Evolutionary conservation across 1,140 invertebrate species (phyloP).

Genomic region (Myzus persicae): DNA sequence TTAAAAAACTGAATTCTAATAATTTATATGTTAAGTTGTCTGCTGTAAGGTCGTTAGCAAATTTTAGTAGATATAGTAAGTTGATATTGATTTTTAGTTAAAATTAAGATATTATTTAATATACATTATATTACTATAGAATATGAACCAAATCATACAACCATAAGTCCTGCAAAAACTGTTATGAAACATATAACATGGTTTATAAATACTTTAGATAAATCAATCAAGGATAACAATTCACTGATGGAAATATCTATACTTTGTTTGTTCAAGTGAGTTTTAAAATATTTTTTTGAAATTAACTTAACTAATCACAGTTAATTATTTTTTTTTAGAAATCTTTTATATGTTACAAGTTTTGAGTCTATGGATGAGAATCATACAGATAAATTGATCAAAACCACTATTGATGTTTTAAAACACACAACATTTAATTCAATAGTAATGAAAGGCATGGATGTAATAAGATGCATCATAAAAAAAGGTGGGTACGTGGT

Average conservation of each 20-base stretch:
- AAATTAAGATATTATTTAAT: not conserved
- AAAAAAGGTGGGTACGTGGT: not conserved
- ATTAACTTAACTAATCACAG: not conserved
- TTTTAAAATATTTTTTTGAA: not conserved
- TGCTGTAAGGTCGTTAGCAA: constrained; percentile 24
- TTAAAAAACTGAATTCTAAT: constrained; percentile 43
- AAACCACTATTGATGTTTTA: constrained; percentile 37
- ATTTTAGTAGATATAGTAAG: constrained; percentile 49
- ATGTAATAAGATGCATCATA: constrained; percentile 30
- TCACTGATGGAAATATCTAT: constrained; percentile 35
- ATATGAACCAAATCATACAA: constrained; percentile 22
- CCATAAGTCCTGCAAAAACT: not conserved
- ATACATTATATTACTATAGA: not conserved
- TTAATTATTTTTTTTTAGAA: constrained; percentile 18
- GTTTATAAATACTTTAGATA: constrained; percentile 36
- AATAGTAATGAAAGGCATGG: constrained; percentile 29
- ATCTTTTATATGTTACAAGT: constrained; percentile 41
- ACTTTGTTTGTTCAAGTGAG: constrained; percentile 47
- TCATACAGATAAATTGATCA: not conserved
- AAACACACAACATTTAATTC: constrained; percentile 10
- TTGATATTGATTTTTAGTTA: not conserved
- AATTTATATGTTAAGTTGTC: constrained; percentile 42
- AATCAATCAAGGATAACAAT: constrained; percentile 11
- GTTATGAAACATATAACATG: constrained; percentile 24
- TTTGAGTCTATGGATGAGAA: constrained; percentile 21